Base-by-base conservation (phyloP, 2,888 invertebrate species). In the Muschampia staudingeri region DNA sequence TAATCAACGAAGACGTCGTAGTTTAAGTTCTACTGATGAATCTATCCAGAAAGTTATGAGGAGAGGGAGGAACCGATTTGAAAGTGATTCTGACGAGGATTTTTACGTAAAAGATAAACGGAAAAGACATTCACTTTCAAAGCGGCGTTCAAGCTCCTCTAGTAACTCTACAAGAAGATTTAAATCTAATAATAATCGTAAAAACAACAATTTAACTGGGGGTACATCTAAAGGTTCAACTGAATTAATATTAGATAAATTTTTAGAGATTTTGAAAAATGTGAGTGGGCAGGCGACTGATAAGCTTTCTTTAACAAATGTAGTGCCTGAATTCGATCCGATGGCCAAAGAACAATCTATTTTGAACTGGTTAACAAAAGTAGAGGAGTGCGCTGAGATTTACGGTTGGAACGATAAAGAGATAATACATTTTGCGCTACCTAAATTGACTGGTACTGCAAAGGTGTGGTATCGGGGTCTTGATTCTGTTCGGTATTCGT, bases 401-500 rank as follows among this genome's bases (percentile, higher is more conserved):
- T 61, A 61, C 61, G 61, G 61, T 3, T 61, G 61, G 61, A 61
- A 25, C 12, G 61, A 61, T 61, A 61, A 61, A 11, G 61, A 61
- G 25, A 8, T 25, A 11, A 61, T 61, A 61, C 61, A 61, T 61
- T 61, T 61, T 19, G 61, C 61, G 19, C 25, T 61, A 4, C 61
- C 61, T 25, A 61, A 61, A 12, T 61, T 61, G 3, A 61, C 61
- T 11, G 61, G 61, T 25, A 61, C 61, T 11, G 61, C 61, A 1
- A 61, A 61, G 61, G 61, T 61, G 61, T 61, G 25, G 61, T 61
- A 61, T 61, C 61, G 25, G 61, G 61, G 61, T 25, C 25, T 61
- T 1, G 61, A 61, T 25, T 61, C 61, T 25, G 61, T 61, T 61
- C 61, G 61, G 3, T 61, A 61, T 61, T 61, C 61, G 12, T 61